Evolutionary conservation across 2,113 vertebrate species (phyloP).

Genomic region (Ceyx melanurus): DNA sequence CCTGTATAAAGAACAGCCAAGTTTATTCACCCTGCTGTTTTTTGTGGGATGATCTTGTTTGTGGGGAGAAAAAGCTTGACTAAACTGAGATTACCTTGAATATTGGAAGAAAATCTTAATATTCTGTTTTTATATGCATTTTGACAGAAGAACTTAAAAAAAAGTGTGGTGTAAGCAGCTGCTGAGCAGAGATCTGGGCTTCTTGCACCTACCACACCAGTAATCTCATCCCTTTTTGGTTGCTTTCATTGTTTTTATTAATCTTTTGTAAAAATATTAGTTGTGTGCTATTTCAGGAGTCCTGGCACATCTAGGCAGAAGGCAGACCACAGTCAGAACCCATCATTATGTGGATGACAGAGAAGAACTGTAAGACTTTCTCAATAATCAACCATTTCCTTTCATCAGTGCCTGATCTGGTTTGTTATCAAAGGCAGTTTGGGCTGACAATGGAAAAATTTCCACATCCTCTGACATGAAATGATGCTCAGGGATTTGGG

Average conservation of each 20-base stretch:
- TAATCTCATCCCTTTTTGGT: neutral
- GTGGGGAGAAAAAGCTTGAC: neutral
- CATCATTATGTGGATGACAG: conserved; percentile 38
- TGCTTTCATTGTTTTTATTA: neutral
- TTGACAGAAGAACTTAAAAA: neutral
- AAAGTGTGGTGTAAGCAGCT: neutral
- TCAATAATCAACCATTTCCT: conserved; percentile 8
- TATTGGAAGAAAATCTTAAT: neutral
- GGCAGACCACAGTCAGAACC: conserved; percentile 26
- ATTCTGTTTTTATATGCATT: neutral
- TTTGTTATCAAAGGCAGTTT: conserved; percentile 28
- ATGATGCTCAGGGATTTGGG: neutral
- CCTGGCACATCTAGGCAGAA: neutral
- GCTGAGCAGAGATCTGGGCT: neutral
- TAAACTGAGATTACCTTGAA: neutral
- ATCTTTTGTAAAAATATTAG: neutral
- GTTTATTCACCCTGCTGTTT: neutral
- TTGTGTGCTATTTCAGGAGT: neutral
- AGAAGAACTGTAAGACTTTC: conserved; percentile 32
- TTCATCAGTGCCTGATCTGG: conserved; percentile 34
- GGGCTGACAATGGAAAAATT: neutral
- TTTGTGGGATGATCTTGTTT: neutral
- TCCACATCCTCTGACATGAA: neutral
- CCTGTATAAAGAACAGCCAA: neutral
- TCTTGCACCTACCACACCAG: neutral